Evolutionary conservation across 1,140 invertebrate genomes (phyloP).

Genomic region (Zaprionus tsacasi): DNA sequence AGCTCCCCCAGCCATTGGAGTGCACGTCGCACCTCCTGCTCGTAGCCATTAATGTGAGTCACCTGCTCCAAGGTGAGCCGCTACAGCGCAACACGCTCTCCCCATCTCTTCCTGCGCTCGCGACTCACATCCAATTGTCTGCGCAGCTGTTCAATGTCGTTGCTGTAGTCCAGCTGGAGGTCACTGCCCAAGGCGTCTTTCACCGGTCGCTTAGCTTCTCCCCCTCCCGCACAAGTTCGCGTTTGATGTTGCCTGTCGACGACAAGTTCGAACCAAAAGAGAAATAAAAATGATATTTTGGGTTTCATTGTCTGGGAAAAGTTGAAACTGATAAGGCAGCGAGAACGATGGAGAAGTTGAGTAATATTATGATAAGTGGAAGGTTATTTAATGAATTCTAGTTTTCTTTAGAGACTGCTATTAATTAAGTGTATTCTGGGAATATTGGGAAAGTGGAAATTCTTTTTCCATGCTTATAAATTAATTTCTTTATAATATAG

Average conservation of each 20-base stretch:
- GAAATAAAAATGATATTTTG: neutral
- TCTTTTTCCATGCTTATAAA: neutral
- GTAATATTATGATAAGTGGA: neutral
- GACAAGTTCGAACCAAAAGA: conserved; percentile 12
- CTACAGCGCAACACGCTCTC: conserved; percentile 89
- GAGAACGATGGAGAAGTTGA: neutral
- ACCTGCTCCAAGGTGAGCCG: conserved; percentile 91
- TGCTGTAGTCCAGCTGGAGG: conserved; percentile 89
- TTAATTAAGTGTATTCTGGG: neutral
- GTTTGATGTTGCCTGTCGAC: conserved; percentile 86
- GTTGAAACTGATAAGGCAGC: neutral
- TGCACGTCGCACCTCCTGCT: conserved; percentile 90
- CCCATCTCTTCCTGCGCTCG: conserved; percentile 88
- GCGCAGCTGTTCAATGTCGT: conserved; percentile 89
- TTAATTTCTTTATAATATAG: neutral
- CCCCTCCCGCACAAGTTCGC: conserved; percentile 90
- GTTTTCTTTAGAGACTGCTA: neutral
- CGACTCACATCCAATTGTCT: conserved; percentile 88
- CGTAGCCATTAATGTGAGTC: conserved; percentile 90
- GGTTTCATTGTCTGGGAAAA: conserved; percentile 1
- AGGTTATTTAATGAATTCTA: neutral
- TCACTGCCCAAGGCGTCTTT: conserved; percentile 92
- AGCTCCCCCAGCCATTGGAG: conserved; percentile 91
- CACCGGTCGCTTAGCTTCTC: conserved; percentile 92
- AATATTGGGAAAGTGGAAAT: neutral